Evolutionary conservation across 2,888 invertebrate species (phyloP), one percentile per base, ranked within the genome.

Genomic region (Frankliniella intonsa): DNA sequence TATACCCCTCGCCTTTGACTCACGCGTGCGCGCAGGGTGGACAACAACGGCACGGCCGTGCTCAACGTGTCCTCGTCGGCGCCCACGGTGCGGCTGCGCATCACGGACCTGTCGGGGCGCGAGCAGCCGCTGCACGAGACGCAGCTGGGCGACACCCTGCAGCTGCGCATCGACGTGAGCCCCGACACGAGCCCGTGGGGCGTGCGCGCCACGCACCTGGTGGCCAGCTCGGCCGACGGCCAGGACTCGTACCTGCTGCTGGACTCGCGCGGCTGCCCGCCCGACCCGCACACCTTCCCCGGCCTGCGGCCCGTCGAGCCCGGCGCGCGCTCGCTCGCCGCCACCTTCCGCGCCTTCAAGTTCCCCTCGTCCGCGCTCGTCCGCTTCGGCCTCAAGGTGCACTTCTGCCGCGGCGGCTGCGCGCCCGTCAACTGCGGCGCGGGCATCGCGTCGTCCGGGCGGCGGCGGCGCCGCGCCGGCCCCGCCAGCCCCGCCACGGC

Each of bases 321-420:
- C 22, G 84, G 82, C 27, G 83, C 85, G 19, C 83, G 84, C n/a
- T 84, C 85, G 10, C 84, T 86, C 17, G 84, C 84, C 8, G 86
- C 86, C 11, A 83, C 84, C 62, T 87, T 87, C 83, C 84, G 94
- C 86, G 96, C 96, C 0, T 97, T 97, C 88, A 94, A 96, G 84
- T 97, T 97, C 88, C 93, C 95, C 0, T 92, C 93, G 17, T 94
- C 95, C n/a, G 92, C 94, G 51, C 90, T 94, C 10, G 94, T 96
- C 0, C 90, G 93, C 84, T 96, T 97, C 86, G 93, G 94, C 85
- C 92, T 95, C 2, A 93, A 94, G 88, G 93, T 96, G 17, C 93
- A 94, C 84, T 95, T 95, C 87, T 97, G 96, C 86, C 89, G 92
- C n/a, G 89, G 90, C 2, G 90, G 90, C 83, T 96, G 96, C 86